Percentiles rank a stretch among this genome's conserved stretches.
These are phyloP conservation scores for Phallusia fumigata DNA, from an alignment of 23 tunicate genomes.

Conservation along the genomic window DNA sequence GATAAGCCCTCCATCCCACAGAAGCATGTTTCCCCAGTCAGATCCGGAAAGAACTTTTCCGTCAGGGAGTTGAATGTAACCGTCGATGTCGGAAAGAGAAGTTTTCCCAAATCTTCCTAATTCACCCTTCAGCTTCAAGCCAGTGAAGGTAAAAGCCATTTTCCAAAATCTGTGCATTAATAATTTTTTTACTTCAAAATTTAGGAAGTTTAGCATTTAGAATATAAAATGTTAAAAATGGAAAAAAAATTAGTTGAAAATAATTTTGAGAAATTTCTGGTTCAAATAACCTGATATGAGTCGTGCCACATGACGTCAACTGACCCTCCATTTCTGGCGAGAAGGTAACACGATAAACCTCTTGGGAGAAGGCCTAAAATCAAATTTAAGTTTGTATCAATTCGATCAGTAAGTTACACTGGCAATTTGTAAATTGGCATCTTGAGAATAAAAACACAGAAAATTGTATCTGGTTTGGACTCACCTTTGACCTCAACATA, in stretches of 20 bases:
- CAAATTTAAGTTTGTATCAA: too few species aligned
- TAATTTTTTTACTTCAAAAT: too few species aligned
- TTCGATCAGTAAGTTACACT: too few species aligned
- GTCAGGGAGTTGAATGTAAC: slow-evolving; percentile 95
- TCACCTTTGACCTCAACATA: slow-evolving; percentile 94
- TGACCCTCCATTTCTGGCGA: slow-evolving; percentile 96
- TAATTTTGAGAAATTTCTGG: too few species aligned
- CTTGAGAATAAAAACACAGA: too few species aligned
- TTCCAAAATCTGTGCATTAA: slow-evolving; percentile 90
- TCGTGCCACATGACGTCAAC: slow-evolving; percentile 94
- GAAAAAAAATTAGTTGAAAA: neutral
- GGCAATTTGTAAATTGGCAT: too few species aligned
- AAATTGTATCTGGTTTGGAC: too few species aligned
- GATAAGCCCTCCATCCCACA: slow-evolving; percentile 99
- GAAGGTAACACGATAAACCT: slow-evolving; percentile 88
- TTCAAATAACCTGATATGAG: slow-evolving; percentile 98
- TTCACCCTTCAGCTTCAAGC: slow-evolving; percentile 93
- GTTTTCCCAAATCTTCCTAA: slow-evolving; percentile 98
- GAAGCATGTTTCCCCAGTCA: slow-evolving; percentile 95
- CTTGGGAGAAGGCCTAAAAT: slow-evolving; percentile 95
- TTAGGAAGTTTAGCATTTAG: too few species aligned
- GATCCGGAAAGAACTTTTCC: slow-evolving; percentile 97
- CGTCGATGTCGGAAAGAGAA: slow-evolving; percentile 88
- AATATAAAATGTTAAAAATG: too few species aligned
- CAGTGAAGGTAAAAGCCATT: slow-evolving; percentile 98